A percentile compares a stretch with the other conserved stretches of the same genome.
phyloP scores from a whole-genome alignment of 2,888 invertebrate species.

The Yponomeuta malinellus region DNA sequence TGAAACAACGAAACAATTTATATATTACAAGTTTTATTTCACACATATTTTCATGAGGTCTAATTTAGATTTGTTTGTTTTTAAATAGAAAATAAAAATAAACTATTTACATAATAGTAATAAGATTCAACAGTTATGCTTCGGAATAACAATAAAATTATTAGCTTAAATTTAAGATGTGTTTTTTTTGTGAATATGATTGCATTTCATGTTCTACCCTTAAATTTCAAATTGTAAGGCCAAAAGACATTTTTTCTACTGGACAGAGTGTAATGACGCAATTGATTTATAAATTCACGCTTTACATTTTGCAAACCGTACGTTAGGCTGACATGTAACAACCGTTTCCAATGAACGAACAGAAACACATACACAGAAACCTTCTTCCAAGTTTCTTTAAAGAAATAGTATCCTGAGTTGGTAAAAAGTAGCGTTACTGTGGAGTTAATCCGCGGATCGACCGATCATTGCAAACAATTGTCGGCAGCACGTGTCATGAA shows the following conservation, averaged over 20 bases:
- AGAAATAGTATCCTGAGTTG: too few species aligned
- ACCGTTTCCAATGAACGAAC: too few species aligned
- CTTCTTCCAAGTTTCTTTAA: too few species aligned
- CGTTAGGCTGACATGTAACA: neutral
- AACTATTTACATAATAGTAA: constrained; percentile 62
- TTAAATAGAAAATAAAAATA: constrained; percentile 54
- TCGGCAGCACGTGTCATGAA: too few species aligned
- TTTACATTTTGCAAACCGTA: neutral
- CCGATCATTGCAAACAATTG: too few species aligned
- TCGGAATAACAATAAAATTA: constrained; percentile 55
- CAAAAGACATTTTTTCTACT: constrained; percentile 3
- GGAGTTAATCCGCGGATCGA: too few species aligned
- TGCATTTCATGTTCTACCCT: neutral
- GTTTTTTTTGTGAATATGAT: constrained; percentile 2
- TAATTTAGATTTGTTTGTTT: constrained; percentile 42
- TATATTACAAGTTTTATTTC: constrained; percentile 73
- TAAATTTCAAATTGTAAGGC: neutral
- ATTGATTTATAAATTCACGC: neutral
- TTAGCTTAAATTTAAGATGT: constrained; percentile 20
- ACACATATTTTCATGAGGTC: constrained; percentile 69
- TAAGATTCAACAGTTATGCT: constrained; percentile 60
- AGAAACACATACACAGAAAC: too few species aligned
- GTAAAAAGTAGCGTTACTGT: too few species aligned
- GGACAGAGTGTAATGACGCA: constrained; percentile 7
- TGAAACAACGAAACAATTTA: constrained; percentile 25